Percentiles rank a stretch among this genome's conserved stretches.
Evolutionary conservation across 2,113 vertebrate genomes (phyloP).

Genomic region (Piaya cayana): DNA sequence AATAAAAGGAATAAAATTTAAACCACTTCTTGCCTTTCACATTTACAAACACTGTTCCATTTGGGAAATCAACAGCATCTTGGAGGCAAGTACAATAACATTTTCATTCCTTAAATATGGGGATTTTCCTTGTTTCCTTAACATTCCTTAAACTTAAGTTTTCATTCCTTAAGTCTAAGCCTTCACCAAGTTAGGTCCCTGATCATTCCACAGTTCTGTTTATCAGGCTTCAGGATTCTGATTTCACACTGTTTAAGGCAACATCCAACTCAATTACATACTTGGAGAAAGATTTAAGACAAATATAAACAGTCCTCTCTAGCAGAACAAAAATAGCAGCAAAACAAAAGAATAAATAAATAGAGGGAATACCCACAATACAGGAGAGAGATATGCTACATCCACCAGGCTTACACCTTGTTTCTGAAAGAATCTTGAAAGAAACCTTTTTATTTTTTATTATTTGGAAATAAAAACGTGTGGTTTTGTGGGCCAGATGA

Average conservation of each 20-base stretch:
- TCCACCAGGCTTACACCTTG: neutral
- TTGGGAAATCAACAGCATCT: neutral
- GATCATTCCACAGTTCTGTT: neutral
- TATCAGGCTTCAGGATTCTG: neutral
- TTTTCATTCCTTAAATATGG: neutral
- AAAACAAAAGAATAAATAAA: neutral
- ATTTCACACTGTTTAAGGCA: neutral
- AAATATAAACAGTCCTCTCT: neutral
- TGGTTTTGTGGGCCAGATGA: neutral
- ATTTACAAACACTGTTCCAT: neutral
- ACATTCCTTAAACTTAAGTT: neutral
- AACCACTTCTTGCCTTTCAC: neutral
- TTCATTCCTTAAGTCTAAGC: neutral
- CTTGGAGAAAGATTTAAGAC: neutral
- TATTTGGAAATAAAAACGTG: rapidly evolving
- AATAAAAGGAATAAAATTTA: neutral
- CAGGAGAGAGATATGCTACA: neutral
- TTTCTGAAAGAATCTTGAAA: neutral
- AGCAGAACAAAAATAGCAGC: neutral
- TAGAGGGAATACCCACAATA: neutral
- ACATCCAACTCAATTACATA: neutral
- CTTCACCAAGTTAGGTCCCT: neutral
- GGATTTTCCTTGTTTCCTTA: neutral
- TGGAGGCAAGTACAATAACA: too few species aligned
- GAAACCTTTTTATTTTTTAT: neutral